A percentile compares a stretch with the other conserved stretches of the same genome.
Evolutionary conservation across 2,888 invertebrate genomes (phyloP).

Genomic region (Matsumyia berberina): DNA sequence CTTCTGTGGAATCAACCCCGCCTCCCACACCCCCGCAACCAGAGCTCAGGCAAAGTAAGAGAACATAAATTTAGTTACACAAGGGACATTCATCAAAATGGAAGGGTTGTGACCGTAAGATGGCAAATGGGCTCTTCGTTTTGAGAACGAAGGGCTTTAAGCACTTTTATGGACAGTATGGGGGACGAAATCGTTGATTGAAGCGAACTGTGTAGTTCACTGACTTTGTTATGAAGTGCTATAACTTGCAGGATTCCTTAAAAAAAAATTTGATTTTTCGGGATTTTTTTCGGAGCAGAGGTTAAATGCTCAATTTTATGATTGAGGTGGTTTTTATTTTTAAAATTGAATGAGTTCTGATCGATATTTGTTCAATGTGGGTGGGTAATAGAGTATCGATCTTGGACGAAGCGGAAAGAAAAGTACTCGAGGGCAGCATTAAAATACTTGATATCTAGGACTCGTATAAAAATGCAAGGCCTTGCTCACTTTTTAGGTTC

Average conservation of each 20-base stretch:
- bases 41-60: constrained; percentile 23
- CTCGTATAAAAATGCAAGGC: too few species aligned
- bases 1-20: background rate
- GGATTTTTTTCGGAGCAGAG: constrained; percentile 4
- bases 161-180: constrained; percentile 18
- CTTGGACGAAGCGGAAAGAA: too few species aligned
- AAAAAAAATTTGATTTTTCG: background rate
- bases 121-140: constrained; percentile 20
- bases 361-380: too few species aligned
- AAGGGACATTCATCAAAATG: constrained; percentile 70
- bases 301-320: background rate
- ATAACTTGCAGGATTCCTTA: constrained; percentile 21
- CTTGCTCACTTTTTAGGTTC: too few species aligned
- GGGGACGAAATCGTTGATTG: constrained; percentile 52
- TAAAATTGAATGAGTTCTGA: background rate
- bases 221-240: constrained; percentile 36
- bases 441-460: too few species aligned
- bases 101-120: constrained; percentile 62
- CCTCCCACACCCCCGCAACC: too few species aligned
- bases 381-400: too few species aligned
- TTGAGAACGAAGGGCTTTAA: constrained; percentile 1
- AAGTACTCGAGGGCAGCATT: too few species aligned
- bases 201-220: constrained; percentile 56
- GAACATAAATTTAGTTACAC: constrained; percentile 67
- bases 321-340: background rate